Conservation (phyloP, 2,113 vertebrate species). For the Grallaria varia region DNA sequence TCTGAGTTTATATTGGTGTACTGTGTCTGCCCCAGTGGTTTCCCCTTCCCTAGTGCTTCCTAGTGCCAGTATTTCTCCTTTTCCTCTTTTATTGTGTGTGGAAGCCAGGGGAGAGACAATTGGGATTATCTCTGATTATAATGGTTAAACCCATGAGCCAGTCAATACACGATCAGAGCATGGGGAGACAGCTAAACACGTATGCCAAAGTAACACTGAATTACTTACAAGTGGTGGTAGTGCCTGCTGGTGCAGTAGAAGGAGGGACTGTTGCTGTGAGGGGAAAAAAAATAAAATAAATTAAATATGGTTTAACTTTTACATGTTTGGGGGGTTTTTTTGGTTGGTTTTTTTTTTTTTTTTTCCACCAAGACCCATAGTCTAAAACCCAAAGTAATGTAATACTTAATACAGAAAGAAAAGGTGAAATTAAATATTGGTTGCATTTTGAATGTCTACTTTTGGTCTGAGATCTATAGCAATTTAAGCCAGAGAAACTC, state of each 20-base stretch:
- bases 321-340: too few relatives aligned
- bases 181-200: accelerated
- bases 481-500: background rate
- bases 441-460: too few relatives aligned
- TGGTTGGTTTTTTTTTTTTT: too few relatives aligned
- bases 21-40: background rate
- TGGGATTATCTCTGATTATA: background rate
- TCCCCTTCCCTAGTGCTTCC: background rate
- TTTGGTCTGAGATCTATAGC: too few relatives aligned
- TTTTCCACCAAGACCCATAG: too few relatives aligned
- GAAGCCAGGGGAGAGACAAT: background rate
- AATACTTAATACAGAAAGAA: too few relatives aligned
- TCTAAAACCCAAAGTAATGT: too few relatives aligned
- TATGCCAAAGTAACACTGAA: background rate
- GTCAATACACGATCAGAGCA: background rate
- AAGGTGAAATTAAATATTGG: background rate
- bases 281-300: too few relatives aligned
- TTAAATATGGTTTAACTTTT: too few relatives aligned
- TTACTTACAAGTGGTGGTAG: background rate
- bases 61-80: background rate
- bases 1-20: accelerated
- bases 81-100: background rate
- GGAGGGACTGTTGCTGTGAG: background rate
- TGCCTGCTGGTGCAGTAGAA: background rate
- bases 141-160: background rate